Evolutionary conservation across 2,113 vertebrate genomes (phyloP).

Genomic region (Scomber japonicus): DNA sequence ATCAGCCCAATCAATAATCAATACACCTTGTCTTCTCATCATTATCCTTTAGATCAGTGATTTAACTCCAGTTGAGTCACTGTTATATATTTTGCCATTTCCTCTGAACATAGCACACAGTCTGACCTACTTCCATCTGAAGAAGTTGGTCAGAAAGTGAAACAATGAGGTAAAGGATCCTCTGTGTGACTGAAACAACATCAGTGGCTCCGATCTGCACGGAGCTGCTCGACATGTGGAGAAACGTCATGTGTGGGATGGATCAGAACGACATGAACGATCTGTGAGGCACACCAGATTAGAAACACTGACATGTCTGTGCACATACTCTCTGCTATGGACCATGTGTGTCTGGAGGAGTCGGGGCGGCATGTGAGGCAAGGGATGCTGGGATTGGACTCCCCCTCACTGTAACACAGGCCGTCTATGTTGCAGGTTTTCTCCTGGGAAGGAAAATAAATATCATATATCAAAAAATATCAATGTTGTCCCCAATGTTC

Average conservation of each 20-base stretch:
- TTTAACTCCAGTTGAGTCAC: background rate
- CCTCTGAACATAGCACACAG: background rate
- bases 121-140: constrained; percentile 59
- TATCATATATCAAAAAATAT: too few relatives aligned
- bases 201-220: constrained; percentile 47
- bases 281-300: background rate
- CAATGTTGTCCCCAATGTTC: too few relatives aligned
- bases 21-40: background rate
- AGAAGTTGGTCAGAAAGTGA: constrained; percentile 41
- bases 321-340: constrained; percentile 87
- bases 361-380: constrained; percentile 89
- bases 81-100: background rate
- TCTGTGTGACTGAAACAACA: constrained; percentile 42
- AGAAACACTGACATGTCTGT: background rate
- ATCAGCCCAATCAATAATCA: background rate
- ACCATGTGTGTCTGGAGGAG: constrained; percentile 90
- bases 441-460: constrained; percentile 86
- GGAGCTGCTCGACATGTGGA: constrained; percentile 44
- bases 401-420: constrained; percentile 88
- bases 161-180: constrained; percentile 47
- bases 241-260: too few relatives aligned
- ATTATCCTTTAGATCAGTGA: background rate
- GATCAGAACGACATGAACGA: constrained; percentile 10
- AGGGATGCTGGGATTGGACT: constrained; percentile 85
- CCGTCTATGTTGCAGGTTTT: constrained; percentile 90